Conservation (phyloP, 2,113 vertebrate genomes). For the Platysternon megacephalum region DNA sequence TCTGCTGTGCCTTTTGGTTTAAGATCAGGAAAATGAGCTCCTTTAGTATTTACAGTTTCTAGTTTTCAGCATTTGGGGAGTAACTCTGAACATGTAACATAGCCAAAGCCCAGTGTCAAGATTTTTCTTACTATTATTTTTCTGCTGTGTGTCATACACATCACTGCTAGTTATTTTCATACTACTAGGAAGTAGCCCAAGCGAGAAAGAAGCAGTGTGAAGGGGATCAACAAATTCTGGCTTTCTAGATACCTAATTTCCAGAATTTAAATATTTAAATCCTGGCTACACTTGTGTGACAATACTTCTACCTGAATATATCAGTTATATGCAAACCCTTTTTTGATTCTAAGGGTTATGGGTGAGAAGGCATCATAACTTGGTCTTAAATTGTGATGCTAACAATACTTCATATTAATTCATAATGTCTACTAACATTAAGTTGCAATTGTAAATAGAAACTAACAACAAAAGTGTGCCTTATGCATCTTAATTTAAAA, state of each 20-base stretch:
- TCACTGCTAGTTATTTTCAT: neutral
- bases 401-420: neutral
- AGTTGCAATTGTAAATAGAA: neutral
- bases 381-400: neutral
- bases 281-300: neutral
- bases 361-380: neutral
- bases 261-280: neutral
- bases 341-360: neutral
- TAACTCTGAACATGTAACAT: neutral
- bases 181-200: neutral
- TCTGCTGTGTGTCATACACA: neutral
- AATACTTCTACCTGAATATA: neutral
- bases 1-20: neutral
- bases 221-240: neutral
- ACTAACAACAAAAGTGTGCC: neutral
- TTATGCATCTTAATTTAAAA: neutral
- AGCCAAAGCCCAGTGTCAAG: neutral
- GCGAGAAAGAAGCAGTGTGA: neutral
- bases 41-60: neutral
- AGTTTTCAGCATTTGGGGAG: neutral
- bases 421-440: neutral
- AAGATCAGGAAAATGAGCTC: neutral
- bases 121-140: neutral
- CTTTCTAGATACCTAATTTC: neutral
- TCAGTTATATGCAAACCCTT: neutral